phyloP scores from a whole-genome alignment of 1,140 invertebrate genomes.

The Drosophila insularis region DNA sequence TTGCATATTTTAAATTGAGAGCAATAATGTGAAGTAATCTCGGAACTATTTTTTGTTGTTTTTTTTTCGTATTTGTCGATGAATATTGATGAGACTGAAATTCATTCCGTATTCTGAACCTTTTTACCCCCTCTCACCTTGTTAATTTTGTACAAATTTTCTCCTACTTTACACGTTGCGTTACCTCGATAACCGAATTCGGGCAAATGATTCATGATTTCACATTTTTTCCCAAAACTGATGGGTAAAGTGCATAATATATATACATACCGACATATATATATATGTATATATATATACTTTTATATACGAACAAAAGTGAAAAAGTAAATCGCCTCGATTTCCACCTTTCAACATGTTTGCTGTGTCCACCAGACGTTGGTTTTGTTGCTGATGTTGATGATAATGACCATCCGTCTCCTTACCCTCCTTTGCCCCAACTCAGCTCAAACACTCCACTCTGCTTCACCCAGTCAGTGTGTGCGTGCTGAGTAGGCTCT shows the following conservation, averaged over 20 bases:
- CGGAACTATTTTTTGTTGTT: background rate
- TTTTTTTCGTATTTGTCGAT: background rate
- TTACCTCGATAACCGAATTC: constrained; percentile 12
- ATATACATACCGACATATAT: background rate
- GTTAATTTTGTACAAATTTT: constrained; percentile 43
- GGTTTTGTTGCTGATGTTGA: background rate
- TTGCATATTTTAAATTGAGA: background rate
- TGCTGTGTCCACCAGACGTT: constrained; percentile 44
- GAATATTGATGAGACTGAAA: background rate
- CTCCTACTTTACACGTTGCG: constrained; percentile 14
- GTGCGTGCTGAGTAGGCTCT: constrained; percentile 69
- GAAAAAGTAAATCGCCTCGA: constrained; percentile 71
- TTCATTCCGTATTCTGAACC: background rate
- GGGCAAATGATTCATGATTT: constrained; percentile 17
- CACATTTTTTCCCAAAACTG: background rate
- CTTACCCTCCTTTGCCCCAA: constrained; percentile 13
- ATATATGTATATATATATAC: background rate
- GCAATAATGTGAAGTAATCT: constrained; percentile 2
- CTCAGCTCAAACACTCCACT: constrained; percentile 2
- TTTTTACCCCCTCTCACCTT: constrained; percentile 3
- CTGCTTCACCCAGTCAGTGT: constrained; percentile 5
- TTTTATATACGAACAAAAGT: background rate
- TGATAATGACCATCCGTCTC: constrained; percentile 1
- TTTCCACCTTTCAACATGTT: constrained; percentile 79
- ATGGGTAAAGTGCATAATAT: constrained; percentile 22